These are phyloP conservation scores for Edolisoma coerulescens DNA, from an alignment of 2,113 vertebrate genomes.

Conservation along the genomic window DNA sequence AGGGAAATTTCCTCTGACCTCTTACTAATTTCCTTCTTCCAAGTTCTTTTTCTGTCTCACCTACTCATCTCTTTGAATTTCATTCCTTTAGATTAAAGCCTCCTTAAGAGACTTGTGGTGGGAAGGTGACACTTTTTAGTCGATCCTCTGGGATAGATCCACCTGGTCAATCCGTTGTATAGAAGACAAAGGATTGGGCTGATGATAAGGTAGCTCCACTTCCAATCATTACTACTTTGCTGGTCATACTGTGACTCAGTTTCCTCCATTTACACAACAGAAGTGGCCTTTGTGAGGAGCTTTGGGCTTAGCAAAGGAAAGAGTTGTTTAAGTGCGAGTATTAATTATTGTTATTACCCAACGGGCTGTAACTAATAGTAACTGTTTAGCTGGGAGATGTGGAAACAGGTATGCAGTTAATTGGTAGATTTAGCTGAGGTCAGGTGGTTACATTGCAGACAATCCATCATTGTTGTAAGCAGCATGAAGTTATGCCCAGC, in stretches of 20 bases:
- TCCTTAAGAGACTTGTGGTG: neutral
- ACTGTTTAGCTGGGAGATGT: constrained; percentile 22
- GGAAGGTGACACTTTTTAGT: neutral
- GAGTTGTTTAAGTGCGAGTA: neutral
- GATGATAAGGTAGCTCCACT: neutral
- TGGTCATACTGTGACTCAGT: neutral
- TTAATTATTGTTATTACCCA: constrained; percentile 1
- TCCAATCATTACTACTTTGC: neutral
- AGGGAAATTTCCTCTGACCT: neutral
- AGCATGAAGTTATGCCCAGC: constrained; percentile 9
- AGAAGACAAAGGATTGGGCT: neutral
- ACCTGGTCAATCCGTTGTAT: neutral
- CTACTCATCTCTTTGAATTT: neutral
- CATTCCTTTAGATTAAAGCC: neutral
- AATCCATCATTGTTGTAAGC: constrained; percentile 54
- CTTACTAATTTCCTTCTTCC: neutral
- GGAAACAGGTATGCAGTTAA: constrained; percentile 42
- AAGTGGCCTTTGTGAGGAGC: neutral
- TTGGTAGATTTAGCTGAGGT: constrained; percentile 55
- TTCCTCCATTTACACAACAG: neutral
- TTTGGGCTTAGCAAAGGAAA: neutral
- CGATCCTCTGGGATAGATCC: neutral
- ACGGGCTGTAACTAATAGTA: constrained; percentile 36
- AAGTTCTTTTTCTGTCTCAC: neutral
- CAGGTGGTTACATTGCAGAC: constrained; percentile 20